phyloP scores from a whole-genome alignment of 2,113 vertebrate genomes.

The Lophius piscatorius region DNA sequence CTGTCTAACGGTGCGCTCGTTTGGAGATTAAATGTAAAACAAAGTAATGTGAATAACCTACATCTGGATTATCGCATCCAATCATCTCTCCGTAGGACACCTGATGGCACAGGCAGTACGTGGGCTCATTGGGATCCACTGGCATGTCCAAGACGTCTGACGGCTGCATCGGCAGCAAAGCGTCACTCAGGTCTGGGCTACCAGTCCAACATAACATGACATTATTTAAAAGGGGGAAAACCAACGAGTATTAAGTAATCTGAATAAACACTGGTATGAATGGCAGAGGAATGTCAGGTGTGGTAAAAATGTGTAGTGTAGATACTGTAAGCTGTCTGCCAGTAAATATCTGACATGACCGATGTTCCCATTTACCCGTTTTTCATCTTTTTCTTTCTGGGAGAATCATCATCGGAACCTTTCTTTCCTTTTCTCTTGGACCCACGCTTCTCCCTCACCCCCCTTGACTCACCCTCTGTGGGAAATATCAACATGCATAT shows the following conservation, averaged over 20 bases:
- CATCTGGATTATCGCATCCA: constrained; percentile 96
- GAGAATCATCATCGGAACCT: constrained; percentile 92
- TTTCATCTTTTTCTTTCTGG: constrained; percentile 94
- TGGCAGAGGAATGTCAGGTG: neutral
- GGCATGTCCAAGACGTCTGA: constrained; percentile 99
- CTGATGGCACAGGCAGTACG: constrained; percentile 97
- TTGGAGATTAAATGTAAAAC: neutral
- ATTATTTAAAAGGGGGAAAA: neutral
- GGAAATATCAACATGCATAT: neutral
- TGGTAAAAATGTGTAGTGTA: neutral
- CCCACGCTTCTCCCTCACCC: constrained; percentile 89
- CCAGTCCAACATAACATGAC: constrained; percentile 1
- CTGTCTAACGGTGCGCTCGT: neutral
- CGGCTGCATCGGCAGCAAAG: constrained; percentile 91
- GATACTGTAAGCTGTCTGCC: no score
- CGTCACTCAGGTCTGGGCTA: constrained; percentile 89
- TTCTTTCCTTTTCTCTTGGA: constrained; percentile 89
- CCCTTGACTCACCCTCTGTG: constrained; percentile 83
- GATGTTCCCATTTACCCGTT: constrained; percentile 90
- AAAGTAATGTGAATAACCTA: constrained; percentile 67
- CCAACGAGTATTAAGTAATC: neutral
- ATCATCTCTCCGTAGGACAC: constrained; percentile 99
- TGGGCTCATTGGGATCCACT: constrained; percentile 97
- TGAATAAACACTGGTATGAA: neutral
- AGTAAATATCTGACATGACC: no score